Evolutionary conservation across 2,113 vertebrate genomes (phyloP).

Genomic region (Rattus norvegicus): GRCr8 NC_086026.1:130128001-130128500

Average conservation of each 20-base stretch:
- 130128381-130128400: neutral
- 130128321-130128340: neutral
- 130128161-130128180: neutral
- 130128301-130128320: slow-evolving; percentile 67
- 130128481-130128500: neutral
- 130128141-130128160: neutral
- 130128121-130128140: neutral
- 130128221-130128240: neutral
- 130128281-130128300: neutral
- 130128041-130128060: neutral
- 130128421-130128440: too few relatives aligned
- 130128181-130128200: neutral
- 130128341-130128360: slow-evolving; percentile 34
- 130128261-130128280: slow-evolving; percentile 61
- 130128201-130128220: neutral
- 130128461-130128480: neutral
- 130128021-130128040: neutral
- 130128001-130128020: neutral
- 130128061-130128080: neutral
- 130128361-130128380: slow-evolving; percentile 65
- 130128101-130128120: neutral
- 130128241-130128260: slow-evolving; percentile 33
- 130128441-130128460: too few relatives aligned
- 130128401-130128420: too few relatives aligned
- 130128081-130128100: neutral